A percentile compares a stretch with the other conserved stretches of the same genome.
These are phyloP conservation scores for Athripsodes cinereus DNA, from an alignment of 2,888 invertebrate genomes.

Conservation along the genomic window DNA sequence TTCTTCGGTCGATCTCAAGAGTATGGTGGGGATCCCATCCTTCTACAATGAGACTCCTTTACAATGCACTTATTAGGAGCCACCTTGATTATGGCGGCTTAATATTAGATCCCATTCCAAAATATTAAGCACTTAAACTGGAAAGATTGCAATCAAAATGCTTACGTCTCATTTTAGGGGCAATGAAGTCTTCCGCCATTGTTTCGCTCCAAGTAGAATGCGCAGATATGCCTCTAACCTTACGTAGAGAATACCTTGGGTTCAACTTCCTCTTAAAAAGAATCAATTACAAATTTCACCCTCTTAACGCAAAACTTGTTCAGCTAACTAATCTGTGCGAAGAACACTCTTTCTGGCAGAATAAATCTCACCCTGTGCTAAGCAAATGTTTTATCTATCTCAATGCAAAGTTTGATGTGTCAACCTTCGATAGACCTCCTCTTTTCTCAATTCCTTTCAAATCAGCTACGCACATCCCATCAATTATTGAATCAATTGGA, in stretches of 20 bases:
- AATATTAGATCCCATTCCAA: not conserved
- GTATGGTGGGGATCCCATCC: not conserved
- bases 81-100: not conserved
- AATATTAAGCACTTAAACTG: not conserved
- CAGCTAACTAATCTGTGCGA: not conserved
- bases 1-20: not conserved
- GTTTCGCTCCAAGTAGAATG: not conserved
- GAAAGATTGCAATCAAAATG: not conserved
- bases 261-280: not conserved
- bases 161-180: not conserved
- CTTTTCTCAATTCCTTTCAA: too few species aligned
- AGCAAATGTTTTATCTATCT: too few species aligned
- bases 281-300: not conserved
- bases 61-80: not conserved
- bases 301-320: not conserved
- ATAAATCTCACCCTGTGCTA: too few species aligned
- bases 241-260: not conserved
- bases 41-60: not conserved
- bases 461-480: too few species aligned
- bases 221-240: not conserved
- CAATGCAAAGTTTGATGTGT: too few species aligned
- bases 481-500: too few species aligned
- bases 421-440: too few species aligned
- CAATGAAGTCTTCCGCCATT: not conserved
- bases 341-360: not conserved